A percentile compares a stretch with the other conserved stretches of the same genome.
phyloP scores from a whole-genome alignment of 2,113 vertebrate genomes.

The Tichodroma muraria region DNA sequence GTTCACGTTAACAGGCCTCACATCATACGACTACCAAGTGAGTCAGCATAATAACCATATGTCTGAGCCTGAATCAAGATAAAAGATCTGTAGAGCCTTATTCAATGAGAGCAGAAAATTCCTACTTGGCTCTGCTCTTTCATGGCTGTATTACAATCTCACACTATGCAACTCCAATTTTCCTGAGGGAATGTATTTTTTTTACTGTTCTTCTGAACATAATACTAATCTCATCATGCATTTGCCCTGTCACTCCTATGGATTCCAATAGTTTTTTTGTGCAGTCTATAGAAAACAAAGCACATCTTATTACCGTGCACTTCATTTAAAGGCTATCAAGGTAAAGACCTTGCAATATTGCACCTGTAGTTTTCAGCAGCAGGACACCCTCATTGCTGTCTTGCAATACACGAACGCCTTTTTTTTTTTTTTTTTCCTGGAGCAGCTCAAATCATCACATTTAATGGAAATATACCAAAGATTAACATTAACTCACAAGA shows the following conservation, averaged over 20 bases:
- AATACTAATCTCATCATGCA: background rate
- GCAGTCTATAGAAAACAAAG: background rate
- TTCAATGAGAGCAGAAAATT: constrained; percentile 2
- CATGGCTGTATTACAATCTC: background rate
- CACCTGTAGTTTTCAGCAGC: constrained; percentile 2
- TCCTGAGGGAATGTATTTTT: background rate
- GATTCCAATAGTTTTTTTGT: background rate
- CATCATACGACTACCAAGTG: background rate
- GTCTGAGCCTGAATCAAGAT: background rate
- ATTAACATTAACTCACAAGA: background rate
- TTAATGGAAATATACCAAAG: background rate
- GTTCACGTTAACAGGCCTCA: background rate
- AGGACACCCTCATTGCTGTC: constrained; percentile 11
- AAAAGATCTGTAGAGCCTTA: background rate
- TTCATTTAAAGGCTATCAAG: constrained; percentile 1
- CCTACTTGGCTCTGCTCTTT: constrained; percentile 24
- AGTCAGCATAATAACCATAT: background rate
- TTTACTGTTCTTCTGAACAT: background rate
- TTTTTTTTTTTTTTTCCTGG: background rate
- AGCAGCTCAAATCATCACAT: background rate
- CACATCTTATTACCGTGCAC: background rate
- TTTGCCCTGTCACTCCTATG: background rate
- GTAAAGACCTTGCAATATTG: constrained; percentile 25
- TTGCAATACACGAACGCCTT: constrained; percentile 2
- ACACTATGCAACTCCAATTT: background rate